Evolutionary conservation across 2,797 vertebrate genomes (phyloP), one percentile per base, ranked within the genome.

Genomic region (Scomberomorus guttatus): DNA sequence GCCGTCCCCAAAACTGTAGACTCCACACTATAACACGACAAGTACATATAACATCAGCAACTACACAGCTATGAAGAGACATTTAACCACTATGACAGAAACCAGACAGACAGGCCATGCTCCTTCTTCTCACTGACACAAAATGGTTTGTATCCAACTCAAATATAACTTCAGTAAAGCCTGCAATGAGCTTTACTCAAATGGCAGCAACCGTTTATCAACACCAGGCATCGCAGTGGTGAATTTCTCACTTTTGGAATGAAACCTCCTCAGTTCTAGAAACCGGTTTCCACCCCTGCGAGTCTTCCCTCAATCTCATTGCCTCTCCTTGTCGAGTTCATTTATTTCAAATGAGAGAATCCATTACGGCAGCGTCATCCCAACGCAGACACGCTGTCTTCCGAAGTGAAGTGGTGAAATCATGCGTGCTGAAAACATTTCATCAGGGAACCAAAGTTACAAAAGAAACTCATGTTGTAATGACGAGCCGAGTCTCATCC

Each of bases 341-440:
- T 90, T 89, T 68, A 85, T 82, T 85, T 90, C 75, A 79, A 73
- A 88, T 72, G 76, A 86, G 81, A 73, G 75, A 91, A 75, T 80
- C 81, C 85, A 90, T 91, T 89, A 89, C 78, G 0, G 70, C 44
- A 18, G 81, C 81, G 65, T 81, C 75, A 63, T 80, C 71, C 70
- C 71, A n/a, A 9, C 29, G 61, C 79, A 74, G 78, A 75, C 62
- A 34, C 66, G 22, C 71, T 20, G 82, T 78, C 70, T 80, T 77
- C 70, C 55, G n/a, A 24, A 69, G 86, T 70, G 18, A 37, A 75
- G 81, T 25, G 59, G 75, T 64, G 75, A 84, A 90, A 72, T 81
- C 76, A 68, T 75, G 82, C 77, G 25, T 79, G 86, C 69, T 71
- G 75, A 76, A 83, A 85, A 81, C 70, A 79, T 81, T 84, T 86